phyloP scores from a whole-genome alignment of 2,888 invertebrate genomes.

The Standfussiana lucernea region DNA sequence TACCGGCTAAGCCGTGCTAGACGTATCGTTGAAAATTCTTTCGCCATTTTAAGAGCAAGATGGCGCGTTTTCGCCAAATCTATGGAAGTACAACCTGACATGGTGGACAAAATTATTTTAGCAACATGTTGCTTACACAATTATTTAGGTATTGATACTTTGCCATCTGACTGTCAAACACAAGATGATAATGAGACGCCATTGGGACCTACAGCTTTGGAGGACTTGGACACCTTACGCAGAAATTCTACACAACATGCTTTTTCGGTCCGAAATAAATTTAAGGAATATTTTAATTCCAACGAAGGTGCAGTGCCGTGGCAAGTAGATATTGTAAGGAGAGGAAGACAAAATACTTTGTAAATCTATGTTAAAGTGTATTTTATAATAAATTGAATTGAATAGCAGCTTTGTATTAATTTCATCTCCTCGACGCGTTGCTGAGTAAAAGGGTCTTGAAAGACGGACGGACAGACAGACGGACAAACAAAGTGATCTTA shows the following conservation, averaged over 20 bases:
- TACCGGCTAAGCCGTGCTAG: slow-evolving; percentile 21
- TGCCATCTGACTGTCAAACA: no score
- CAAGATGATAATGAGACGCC: slow-evolving; percentile 8
- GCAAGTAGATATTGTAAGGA: slow-evolving; percentile 35
- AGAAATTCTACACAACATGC: slow-evolving; percentile 25
- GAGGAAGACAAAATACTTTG: slow-evolving; percentile 27
- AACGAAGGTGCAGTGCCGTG: slow-evolving; percentile 31
- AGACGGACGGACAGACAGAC: no score
- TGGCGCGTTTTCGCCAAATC: slow-evolving; percentile 10
- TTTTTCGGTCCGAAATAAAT: slow-evolving; percentile 35
- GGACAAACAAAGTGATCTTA: no score
- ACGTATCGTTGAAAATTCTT: slow-evolving; percentile 5
- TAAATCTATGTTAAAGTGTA: slow-evolving; percentile 29
- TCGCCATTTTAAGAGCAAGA: slow-evolving; percentile 13
- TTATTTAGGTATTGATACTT: no score
- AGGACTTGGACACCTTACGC: slow-evolving; percentile 32
- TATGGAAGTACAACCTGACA: slow-evolving; percentile 6
- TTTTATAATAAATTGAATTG: slow-evolving; percentile 35
- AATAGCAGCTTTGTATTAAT: slow-evolving; percentile 20
- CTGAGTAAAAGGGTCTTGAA: no score
- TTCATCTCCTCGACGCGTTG: no score
- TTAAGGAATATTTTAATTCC: slow-evolving; percentile 35
- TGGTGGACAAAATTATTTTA: slow-evolving; percentile 16
- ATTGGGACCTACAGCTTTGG: slow-evolving; percentile 33
- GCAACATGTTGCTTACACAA: background rate